Evolutionary conservation across 2,888 invertebrate genomes (phyloP).

Genomic region (Thalpophila matura): DNA sequence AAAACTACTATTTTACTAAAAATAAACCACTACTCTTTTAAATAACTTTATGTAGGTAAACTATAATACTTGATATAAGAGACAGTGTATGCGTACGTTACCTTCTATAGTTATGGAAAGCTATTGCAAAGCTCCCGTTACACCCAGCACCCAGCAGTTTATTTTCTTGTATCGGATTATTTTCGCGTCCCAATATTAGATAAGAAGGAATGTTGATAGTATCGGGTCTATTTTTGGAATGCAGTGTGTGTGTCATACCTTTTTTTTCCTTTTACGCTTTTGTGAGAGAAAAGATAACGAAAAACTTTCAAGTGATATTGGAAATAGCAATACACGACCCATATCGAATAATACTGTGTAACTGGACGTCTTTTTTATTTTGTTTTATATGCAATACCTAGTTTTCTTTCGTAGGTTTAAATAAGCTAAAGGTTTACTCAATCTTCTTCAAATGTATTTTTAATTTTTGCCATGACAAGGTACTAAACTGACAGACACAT

Average conservation of each 20-base stretch:
- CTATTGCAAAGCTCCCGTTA: constrained; percentile 5
- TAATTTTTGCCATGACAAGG: no score
- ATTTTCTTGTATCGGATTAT: constrained; percentile 49
- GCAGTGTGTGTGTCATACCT: constrained; percentile 52
- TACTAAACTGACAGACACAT: no score
- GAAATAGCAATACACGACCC: constrained; percentile 48
- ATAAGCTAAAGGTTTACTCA: no score
- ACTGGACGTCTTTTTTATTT: constrained; percentile 11
- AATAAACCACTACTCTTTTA: no score
- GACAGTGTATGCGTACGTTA: no score
- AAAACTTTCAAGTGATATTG: constrained; percentile 55
- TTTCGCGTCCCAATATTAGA: constrained; percentile 42
- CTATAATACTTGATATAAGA: no score
- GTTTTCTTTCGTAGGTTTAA: no score
- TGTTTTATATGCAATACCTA: constrained; percentile 3
- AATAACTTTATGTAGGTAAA: no score
- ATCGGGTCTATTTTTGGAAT: constrained; percentile 42
- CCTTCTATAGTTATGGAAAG: no score
- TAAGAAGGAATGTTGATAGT: constrained; percentile 51
- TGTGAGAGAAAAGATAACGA: constrained; percentile 48
- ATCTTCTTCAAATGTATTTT: no score
- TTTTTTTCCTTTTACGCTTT: constrained; percentile 50
- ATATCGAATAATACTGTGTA: constrained; percentile 46
- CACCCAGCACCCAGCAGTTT: constrained; percentile 32
- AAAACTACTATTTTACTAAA: no score